phyloP scores from a whole-genome alignment of 2,888 invertebrate species.

The Dasypogon diadema region DNA sequence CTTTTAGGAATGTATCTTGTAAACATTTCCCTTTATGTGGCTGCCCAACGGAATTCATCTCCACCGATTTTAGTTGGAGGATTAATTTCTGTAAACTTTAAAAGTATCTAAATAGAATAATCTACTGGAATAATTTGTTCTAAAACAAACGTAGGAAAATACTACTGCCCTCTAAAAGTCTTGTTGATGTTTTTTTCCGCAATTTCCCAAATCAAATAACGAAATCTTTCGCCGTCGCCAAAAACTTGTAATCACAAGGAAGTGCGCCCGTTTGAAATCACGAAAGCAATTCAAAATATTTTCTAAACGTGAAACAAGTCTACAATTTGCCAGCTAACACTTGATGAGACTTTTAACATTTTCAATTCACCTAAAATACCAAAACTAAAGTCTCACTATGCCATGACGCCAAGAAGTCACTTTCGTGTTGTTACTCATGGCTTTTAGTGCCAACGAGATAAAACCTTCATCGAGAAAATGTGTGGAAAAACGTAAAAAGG shows the following conservation, averaged over 20 bases:
- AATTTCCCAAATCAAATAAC: too few relatives aligned
- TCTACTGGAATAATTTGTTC: too few relatives aligned
- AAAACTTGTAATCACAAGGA: neutral
- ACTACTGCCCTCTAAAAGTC: too few relatives aligned
- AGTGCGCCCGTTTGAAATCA: neutral
- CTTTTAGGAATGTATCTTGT: too few relatives aligned
- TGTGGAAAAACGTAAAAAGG: conserved; percentile 34
- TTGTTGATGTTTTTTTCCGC: too few relatives aligned
- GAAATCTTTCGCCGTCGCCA: too few relatives aligned
- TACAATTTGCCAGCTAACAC: conserved; percentile 44
- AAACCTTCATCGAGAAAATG: conserved; percentile 40
- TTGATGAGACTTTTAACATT: conserved; percentile 50
- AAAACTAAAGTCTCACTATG: conserved; percentile 43
- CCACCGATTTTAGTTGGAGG: too few relatives aligned
- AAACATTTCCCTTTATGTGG: too few relatives aligned
- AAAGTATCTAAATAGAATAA: too few relatives aligned
- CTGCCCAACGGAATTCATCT: too few relatives aligned
- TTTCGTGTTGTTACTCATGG: conserved; percentile 48
- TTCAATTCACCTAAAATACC: conserved; percentile 52
- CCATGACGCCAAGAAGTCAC: conserved; percentile 50
- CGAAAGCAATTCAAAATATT: conserved; percentile 27
- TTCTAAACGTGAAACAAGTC: conserved; percentile 3
- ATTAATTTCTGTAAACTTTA: too few relatives aligned
- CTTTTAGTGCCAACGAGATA: conserved; percentile 46
- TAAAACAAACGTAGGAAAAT: too few relatives aligned